Conservation (phyloP, 2,113 vertebrate species). For the Podocnemis expansa region DNA sequence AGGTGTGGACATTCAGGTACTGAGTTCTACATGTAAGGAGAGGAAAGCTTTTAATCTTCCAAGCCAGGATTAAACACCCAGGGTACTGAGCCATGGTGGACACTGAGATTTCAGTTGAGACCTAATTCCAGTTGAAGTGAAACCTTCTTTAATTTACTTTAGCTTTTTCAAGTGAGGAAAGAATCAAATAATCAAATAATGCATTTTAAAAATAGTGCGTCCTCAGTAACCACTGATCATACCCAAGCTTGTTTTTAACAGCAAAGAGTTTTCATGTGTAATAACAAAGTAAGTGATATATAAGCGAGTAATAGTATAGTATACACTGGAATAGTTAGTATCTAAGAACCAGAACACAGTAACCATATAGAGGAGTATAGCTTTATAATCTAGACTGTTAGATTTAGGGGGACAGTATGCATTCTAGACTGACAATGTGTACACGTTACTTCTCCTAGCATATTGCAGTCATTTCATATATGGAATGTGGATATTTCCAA, state of each 20-base stretch:
- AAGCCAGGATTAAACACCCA: fast-evolving
- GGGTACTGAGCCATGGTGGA: not conserved
- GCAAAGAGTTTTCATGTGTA: not conserved
- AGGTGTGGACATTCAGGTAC: not conserved
- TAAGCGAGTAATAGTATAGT: not conserved
- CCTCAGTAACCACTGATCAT: not conserved
- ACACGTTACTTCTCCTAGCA: not conserved
- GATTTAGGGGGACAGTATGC: too few relatives aligned
- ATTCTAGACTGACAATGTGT: not conserved
- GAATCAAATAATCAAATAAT: not conserved
- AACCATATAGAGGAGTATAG: not conserved
- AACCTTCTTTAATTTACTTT: not conserved
- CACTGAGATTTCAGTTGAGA: not conserved
- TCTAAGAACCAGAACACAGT: not conserved
- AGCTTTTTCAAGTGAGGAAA: too few relatives aligned
- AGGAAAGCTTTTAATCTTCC: not conserved
- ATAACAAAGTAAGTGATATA: not conserved
- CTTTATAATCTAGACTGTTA: not conserved
- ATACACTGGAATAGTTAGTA: not conserved
- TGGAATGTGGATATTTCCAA: not conserved
- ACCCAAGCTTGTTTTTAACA: not conserved
- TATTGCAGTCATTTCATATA: not conserved
- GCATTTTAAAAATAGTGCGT: not conserved
- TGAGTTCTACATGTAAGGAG: not conserved
- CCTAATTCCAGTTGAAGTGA: not conserved